A percentile compares a stretch with the other conserved stretches of the same genome.
These are phyloP conservation scores for Dryobota labecula DNA, from an alignment of 2,888 invertebrate genomes.

Conservation along the genomic window DNA sequence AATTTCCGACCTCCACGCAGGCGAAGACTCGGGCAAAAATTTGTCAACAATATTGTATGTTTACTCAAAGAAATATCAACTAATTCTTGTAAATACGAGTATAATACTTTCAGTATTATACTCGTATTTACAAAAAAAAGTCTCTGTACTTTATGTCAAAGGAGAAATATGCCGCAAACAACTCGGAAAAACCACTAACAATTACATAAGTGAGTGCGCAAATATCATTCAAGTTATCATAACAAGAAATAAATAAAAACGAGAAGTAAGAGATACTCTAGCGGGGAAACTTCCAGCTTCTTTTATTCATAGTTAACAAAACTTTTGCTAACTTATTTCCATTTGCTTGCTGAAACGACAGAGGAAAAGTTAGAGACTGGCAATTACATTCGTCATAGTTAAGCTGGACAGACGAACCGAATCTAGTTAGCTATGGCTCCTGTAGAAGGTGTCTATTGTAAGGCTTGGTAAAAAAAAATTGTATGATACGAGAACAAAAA, in stretches of 20 bases:
- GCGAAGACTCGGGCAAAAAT: too few species aligned
- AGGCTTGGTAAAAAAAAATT: too few species aligned
- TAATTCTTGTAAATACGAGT: too few species aligned
- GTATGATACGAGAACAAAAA: neutral
- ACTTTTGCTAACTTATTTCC: slow-evolving; percentile 75
- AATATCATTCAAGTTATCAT: slow-evolving; percentile 60
- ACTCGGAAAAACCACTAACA: slow-evolving; percentile 33
- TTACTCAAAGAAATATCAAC: neutral
- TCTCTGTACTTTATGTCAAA: neutral
- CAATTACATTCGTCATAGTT: slow-evolving; percentile 71
- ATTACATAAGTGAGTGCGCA: slow-evolving; percentile 45
- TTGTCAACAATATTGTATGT: neutral
- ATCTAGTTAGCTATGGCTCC: slow-evolving; percentile 26
- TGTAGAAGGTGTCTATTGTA: neutral
- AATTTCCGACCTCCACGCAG: too few species aligned
- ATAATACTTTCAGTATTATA: too few species aligned
- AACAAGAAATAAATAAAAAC: slow-evolving; percentile 67
- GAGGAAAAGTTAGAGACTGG: slow-evolving; percentile 67
- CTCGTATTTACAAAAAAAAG: neutral
- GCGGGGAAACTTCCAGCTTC: slow-evolving; percentile 61
- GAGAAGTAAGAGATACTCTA: slow-evolving; percentile 53
- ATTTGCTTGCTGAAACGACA: slow-evolving; percentile 68
- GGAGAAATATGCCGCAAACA: slow-evolving; percentile 13
- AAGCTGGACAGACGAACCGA: slow-evolving; percentile 37
- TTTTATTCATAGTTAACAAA: slow-evolving; percentile 74